Base-by-base conservation (phyloP, 2,113 vertebrate genomes). In the Panthera uncia region DNA sequence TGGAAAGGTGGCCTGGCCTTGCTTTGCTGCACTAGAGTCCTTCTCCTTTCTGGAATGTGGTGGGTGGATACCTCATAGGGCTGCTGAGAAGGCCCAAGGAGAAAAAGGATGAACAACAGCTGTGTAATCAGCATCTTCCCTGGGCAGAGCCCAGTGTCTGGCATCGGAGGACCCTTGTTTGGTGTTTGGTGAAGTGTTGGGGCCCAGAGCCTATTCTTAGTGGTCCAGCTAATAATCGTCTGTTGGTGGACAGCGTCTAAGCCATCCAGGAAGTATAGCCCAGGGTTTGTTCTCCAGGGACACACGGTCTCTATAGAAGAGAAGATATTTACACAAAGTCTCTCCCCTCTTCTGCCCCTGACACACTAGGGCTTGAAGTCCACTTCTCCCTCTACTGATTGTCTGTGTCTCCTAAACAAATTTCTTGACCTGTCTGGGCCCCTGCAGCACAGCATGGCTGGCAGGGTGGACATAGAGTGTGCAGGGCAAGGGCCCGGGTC, bases 371-470 rank as follows among this genome's bases (percentile, higher is more conserved):
- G 1, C 50, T 66, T 16, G 27, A n/a, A 15, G n/a, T 61, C 29
- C 19, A 7, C 76, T 18, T 7, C 45, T 83, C 38, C 41, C 76
- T 71, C 73, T 65, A 7, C 2, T 80, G 55, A 38, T 74, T 3
- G 0, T 7, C n/a, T 5, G 23, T 8, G 16, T 63, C 79, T 96
- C 38, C 33, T 50, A 5, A 18, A 48, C 27, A 25, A 2, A 33
- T 6, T 4, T 25, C 14, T 29, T 50, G 11, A 0, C 55, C 29
- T 41, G 25, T 38, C 65, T n/a, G 12, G 41, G 65, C 5, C 14
- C n/a, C 15, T 36, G 11, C 7, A 4, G 1, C 11, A 0, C 2
- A 48, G 71, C 7, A 0, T 55, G 36, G 8, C 18, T 1, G 25
- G 63, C 41, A n/a, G 69, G 55, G 5, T 4, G 3, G 15, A 55